Evolutionary conservation across 1,140 invertebrate genomes (phyloP).

Genomic region (Ceratina japonica): DNA sequence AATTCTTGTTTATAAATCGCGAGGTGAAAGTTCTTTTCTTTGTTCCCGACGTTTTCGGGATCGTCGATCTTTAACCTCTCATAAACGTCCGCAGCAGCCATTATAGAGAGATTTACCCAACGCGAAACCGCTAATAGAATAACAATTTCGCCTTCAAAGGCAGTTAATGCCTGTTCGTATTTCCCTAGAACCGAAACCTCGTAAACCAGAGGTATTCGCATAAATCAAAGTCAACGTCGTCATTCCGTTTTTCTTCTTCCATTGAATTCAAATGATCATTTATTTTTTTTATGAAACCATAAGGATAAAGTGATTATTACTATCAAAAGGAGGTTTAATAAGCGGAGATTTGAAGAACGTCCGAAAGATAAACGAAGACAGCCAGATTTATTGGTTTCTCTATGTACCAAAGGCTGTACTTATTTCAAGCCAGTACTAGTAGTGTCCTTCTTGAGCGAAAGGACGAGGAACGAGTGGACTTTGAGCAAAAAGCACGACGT

Average conservation of each 20-base stretch:
- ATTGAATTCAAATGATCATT: too few species aligned
- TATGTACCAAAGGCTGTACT: neutral
- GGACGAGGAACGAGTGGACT: neutral
- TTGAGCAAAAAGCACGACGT: neutral
- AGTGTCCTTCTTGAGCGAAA: neutral
- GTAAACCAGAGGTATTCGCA: slow-evolving; percentile 27
- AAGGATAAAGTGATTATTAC: neutral
- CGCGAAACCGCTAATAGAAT: neutral
- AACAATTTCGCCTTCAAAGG: slow-evolving; percentile 14
- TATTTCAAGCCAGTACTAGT: neutral
- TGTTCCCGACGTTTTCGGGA: neutral
- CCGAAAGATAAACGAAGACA: neutral
- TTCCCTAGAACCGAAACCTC: too few species aligned
- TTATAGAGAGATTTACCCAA: too few species aligned
- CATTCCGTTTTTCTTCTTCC: too few species aligned
- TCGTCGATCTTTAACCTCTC: slow-evolving; percentile 1
- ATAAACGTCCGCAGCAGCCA: neutral
- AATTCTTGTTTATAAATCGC: too few species aligned
- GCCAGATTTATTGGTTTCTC: neutral
- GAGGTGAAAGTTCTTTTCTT: too few species aligned
- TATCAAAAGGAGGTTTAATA: neutral
- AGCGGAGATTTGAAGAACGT: neutral
- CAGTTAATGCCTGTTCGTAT: neutral
- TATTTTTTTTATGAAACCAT: too few species aligned
- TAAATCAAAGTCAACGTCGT: slow-evolving; percentile 25